Evolutionary conservation across 2,888 invertebrate species (phyloP), one percentile per base, ranked within the genome.

Genomic region (Siphlonurus alternatus): DNA sequence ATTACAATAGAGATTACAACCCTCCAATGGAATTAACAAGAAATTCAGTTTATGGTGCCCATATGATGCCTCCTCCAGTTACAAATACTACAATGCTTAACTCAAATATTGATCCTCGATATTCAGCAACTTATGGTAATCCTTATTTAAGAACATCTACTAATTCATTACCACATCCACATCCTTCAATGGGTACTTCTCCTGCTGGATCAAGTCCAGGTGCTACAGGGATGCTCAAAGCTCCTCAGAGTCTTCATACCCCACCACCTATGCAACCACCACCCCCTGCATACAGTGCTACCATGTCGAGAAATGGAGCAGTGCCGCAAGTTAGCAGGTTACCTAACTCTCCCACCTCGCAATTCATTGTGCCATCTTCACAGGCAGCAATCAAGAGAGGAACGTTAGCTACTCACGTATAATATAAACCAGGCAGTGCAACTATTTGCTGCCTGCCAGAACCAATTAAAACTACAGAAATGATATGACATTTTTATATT

Each of bases 1-100:
- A 93, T 75, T 93, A 91, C 74, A 84, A 87, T 5, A 83, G 91
- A 38, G 93, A 93, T 74, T 93, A 93, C 76, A 91, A 89, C 71
- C 93, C 93, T 1, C 91, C 92, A 2, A 83, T 86, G 62, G 78
- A 79, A 70, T 79, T 79, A 68, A 73, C 71, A 61, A 74, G 82
- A 15, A 77, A 82, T 38, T 38, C 38, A 38, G 15, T 38, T 38
- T 38, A 38, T 38, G 38, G 38, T 38, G 5, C 38, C 15, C 63
- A 63, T 59, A 59, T 63, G 54, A 51, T 74, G 62, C 74, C 74
- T 62, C 72, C 74, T 64, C 75, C 73, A 23, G 74, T 73, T 20
- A 72, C 72, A 70, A 71, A 61, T 67, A 70, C 62, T 72, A 71
- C 54, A 66, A 59, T 64, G 15, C 61, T 61, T 53, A 63, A 65